Base-by-base conservation (phyloP, 2,113 vertebrate genomes). In the Azemiops feae region DNA sequence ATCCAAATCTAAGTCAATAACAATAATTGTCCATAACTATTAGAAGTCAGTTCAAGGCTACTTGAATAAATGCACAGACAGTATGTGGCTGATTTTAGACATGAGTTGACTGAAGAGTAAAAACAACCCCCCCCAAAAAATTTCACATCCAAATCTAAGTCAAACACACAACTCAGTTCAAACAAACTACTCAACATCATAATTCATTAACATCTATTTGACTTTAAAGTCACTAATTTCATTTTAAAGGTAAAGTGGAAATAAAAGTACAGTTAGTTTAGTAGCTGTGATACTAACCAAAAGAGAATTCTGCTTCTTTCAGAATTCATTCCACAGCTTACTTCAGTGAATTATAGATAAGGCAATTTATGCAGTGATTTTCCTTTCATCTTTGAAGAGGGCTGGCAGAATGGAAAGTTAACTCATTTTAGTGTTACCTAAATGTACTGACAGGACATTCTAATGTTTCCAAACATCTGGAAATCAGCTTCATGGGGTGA, bases 391-490 rank as follows among this genome's bases (percentile, higher is more conserved):
- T 98, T 95, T 95, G 95, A 92, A 96, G 93, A 96, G 94, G 96
- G 95, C 93, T 96, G 96, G 97, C 95, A 97, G 96, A 97, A 96
- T 96, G 92, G 96, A 97, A 97, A 97, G 97, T 97, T 96, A 97
- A 96, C 94, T 97, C 93, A 97, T 97, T 96, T 96, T 95, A 97
- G 96, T 96, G 97, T 97, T 95, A 97, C 94, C 95, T 97, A 97
- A 97, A 97, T 96, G 95, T 95, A 97, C 96, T 96, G 96, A 96
- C 96, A 97, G 96, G 96, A 97, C 97, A 97, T 96, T 96, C 94
- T 96, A 98, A 97, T 97, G 96, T 97, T 97, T 96, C 95, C 96
- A 97, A 97, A 97, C 94, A 98, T 97, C 96, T 97, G 96, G 96
- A 97, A 97, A 97, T 96, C 93, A 96, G 95, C 96, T 98, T 97